Evolutionary conservation across 2,113 vertebrate species (phyloP).

Genomic region (Oryctolagus cuniculus): DNA sequence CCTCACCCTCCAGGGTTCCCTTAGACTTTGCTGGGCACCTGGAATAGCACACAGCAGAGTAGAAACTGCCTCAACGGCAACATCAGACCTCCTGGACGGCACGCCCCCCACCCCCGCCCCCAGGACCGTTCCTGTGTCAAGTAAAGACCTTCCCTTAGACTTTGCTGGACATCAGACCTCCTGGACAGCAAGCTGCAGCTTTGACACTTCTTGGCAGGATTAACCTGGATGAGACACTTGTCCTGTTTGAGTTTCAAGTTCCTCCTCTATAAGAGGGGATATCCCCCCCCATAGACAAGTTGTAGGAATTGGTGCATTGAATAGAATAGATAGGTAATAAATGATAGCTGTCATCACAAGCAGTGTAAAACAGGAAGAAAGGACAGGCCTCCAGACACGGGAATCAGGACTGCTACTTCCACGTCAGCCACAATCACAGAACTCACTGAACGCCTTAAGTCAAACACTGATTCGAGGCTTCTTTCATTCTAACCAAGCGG

Average conservation of each 20-base stretch:
- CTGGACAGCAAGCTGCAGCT: too few species aligned
- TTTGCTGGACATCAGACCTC: neutral
- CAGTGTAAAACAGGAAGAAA: neutral
- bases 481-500: neutral
- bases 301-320: neutral
- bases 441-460: neutral
- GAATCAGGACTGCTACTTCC: neutral
- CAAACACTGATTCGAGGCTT: neutral
- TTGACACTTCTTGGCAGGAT: fast-evolving
- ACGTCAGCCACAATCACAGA: neutral
- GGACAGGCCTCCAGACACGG: neutral
- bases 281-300: neutral
- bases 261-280: neutral
- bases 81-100: too few species aligned
- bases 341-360: neutral
- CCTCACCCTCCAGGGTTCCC: neutral
- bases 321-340: neutral
- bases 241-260: neutral
- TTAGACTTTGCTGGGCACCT: neutral
- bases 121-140: too few species aligned
- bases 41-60: neutral
- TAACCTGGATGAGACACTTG: neutral
- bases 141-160: neutral
- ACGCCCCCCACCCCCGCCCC: too few species aligned
- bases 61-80: too few species aligned